Evolutionary conservation across 2,888 invertebrate genomes (phyloP).

Genomic region (Oligia latruncula): DNA sequence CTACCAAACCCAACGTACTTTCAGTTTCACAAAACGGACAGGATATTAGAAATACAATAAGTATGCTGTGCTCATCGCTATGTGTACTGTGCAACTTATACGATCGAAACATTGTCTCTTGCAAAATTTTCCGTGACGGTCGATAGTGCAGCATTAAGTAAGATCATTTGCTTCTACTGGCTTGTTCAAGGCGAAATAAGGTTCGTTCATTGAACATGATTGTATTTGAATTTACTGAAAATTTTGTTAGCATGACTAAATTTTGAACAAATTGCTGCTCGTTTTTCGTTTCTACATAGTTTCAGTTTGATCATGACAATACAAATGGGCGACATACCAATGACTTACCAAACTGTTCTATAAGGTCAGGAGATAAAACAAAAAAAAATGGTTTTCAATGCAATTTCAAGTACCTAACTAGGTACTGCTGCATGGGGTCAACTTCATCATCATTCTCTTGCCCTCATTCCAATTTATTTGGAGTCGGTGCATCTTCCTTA

Average conservation of each 20-base stretch:
- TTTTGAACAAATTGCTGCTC: neutral
- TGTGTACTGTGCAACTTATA: slow-evolving; percentile 45
- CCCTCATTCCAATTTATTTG: neutral
- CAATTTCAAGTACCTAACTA: too few species aligned
- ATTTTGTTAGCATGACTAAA: neutral
- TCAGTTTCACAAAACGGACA: slow-evolving; percentile 37
- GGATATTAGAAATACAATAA: slow-evolving; percentile 38
- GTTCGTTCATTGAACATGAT: neutral
- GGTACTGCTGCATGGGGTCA: neutral
- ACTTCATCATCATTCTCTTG: neutral
- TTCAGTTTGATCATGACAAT: neutral
- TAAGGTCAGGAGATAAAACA: neutral
- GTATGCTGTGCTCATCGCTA: slow-evolving; percentile 42
- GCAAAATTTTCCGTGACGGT: slow-evolving; percentile 51
- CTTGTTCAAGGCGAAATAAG: slow-evolving; percentile 32
- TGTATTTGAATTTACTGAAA: neutral
- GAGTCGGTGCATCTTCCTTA: neutral
- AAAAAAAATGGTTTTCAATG: too few species aligned
- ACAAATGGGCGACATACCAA: neutral
- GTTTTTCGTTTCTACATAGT: neutral
- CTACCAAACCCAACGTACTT: neutral
- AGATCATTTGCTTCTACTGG: slow-evolving; percentile 15
- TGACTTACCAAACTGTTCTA: neutral
- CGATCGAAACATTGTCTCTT: slow-evolving; percentile 51
- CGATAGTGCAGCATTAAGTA: slow-evolving; percentile 38